These are phyloP conservation scores for Spodoptera picta DNA, from an alignment of 2,888 invertebrate genomes.

Conservation along the genomic window DNA sequence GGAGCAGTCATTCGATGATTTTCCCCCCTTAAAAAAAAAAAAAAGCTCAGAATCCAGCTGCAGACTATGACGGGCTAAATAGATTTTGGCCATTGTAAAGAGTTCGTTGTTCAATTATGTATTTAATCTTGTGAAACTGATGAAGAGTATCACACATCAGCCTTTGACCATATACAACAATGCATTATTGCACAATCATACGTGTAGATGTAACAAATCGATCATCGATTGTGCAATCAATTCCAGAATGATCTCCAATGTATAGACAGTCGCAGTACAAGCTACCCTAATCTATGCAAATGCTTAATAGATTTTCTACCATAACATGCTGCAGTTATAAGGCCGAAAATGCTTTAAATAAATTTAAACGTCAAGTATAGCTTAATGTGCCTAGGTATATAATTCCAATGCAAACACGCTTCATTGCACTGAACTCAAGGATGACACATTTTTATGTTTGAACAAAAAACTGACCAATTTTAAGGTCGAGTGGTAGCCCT, in stretches of 20 bases:
- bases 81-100: too few species aligned
- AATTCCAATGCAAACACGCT: conserved; percentile 65
- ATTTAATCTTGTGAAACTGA: too few species aligned
- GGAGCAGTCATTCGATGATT: too few species aligned
- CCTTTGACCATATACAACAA: conserved; percentile 4
- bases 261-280: conserved; percentile 1
- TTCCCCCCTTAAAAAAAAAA: too few species aligned
- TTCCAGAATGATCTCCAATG: conserved; percentile 46
- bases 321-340: too few species aligned
- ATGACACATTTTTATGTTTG: conserved; percentile 77
- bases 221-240: conserved; percentile 36
- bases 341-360: too few species aligned
- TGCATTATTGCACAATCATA: conserved; percentile 26
- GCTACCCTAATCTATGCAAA: too few species aligned
- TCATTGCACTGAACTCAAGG: conserved; percentile 73
- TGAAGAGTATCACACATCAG: background rate
- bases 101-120: too few species aligned
- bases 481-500: conserved; percentile 71
- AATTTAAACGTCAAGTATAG: too few species aligned
- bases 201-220: conserved; percentile 37
- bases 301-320: too few species aligned
- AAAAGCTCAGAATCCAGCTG: too few species aligned
- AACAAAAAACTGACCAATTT: conserved; percentile 61
- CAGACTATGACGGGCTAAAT: too few species aligned
- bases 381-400: conserved; percentile 5